Evolutionary conservation across 2,113 vertebrate genomes (phyloP).

Genomic region (Edolisoma coerulescens): DNA sequence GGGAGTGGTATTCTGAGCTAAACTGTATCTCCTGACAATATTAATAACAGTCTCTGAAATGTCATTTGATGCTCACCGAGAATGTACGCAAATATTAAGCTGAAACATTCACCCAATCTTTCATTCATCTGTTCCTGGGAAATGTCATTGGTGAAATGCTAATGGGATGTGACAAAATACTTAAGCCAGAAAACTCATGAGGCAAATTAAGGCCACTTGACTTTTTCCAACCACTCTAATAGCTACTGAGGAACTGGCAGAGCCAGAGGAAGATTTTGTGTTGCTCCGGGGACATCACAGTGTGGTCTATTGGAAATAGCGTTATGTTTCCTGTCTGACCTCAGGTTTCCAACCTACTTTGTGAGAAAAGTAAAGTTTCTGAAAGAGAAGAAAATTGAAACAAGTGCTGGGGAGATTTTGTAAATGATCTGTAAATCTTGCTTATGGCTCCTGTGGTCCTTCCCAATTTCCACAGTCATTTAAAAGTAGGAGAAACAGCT

Average conservation of each 20-base stretch:
- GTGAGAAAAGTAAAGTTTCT: not conserved
- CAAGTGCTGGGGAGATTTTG: not conserved
- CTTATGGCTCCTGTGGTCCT: not conserved
- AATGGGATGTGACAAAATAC: conserved; percentile 38
- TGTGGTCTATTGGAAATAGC: not conserved
- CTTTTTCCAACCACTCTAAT: not conserved
- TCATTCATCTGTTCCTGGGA: not conserved
- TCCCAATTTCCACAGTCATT: not conserved
- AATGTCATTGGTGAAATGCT: conserved; percentile 22
- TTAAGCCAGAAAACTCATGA: conserved; percentile 17
- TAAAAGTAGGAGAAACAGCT: not conserved
- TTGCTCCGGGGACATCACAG: not conserved
- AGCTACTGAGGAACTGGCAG: not conserved
- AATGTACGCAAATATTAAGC: not conserved
- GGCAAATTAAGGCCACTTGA: conserved; percentile 36
- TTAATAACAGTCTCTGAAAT: not conserved
- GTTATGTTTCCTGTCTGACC: not conserved
- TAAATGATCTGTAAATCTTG: not conserved
- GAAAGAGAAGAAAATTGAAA: not conserved
- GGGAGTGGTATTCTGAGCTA: not conserved
- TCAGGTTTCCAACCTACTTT: not conserved
- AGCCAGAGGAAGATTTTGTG: not conserved
- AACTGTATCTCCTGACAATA: not conserved
- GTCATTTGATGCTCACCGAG: not conserved
- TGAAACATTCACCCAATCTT: not conserved